Evolutionary conservation across 2,797 vertebrate genomes (phyloP).

Genomic region (Galago senegalensis): DNA sequence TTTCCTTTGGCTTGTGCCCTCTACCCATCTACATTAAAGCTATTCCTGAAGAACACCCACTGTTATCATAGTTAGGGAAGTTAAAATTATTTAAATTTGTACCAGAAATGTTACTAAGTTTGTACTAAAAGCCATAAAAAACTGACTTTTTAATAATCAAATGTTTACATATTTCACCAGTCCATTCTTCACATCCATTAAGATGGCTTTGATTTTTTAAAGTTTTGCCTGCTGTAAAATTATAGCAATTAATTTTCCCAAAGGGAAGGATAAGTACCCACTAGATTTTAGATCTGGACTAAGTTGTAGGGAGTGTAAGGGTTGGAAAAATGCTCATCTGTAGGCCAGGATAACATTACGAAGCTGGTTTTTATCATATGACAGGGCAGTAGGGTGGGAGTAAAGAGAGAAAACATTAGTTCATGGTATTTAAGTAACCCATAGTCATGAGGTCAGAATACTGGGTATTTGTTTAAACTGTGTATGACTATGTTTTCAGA

Average conservation of each 20-base stretch:
- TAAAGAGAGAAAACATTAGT: neutral
- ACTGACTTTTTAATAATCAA: neutral
- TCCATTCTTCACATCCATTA: neutral
- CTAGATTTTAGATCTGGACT: neutral
- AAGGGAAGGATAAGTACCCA: neutral
- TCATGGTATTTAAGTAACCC: neutral
- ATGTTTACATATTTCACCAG: neutral
- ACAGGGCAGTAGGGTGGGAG: too few relatives aligned
- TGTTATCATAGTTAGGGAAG: neutral
- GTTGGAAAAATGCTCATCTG: neutral
- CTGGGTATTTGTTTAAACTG: neutral
- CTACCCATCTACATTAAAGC: fast-evolving
- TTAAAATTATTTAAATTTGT: neutral
- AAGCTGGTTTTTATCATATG: neutral
- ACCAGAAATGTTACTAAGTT: neutral
- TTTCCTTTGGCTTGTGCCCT: neutral
- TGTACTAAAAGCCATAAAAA: neutral
- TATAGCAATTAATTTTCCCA: neutral
- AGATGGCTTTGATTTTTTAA: neutral
- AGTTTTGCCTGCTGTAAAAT: neutral
- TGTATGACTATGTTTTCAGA: neutral
- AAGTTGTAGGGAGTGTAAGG: neutral
- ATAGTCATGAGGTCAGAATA: neutral
- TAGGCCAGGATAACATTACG: fast-evolving
- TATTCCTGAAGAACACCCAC: neutral